Evolutionary conservation across 2,888 invertebrate genomes (phyloP), one percentile per base, ranked within the genome.

Genomic region (Campoplex capitator): DNA sequence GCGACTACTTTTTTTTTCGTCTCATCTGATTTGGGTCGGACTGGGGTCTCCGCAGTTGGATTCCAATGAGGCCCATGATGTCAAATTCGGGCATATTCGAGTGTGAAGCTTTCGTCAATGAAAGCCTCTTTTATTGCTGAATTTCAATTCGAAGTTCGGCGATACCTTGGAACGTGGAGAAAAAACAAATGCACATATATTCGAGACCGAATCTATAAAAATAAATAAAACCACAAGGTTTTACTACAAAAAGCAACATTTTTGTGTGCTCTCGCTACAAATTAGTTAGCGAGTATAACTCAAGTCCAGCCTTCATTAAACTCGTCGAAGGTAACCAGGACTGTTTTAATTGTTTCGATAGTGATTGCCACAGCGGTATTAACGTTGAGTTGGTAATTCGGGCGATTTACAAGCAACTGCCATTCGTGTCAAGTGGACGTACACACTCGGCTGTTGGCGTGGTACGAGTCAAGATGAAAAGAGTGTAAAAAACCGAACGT

Each of bases 291-390:
- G 58, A 58, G 58, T 58, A 23, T 23, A 23, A 58, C 28, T 28
- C 1, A 58, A 58, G 28, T 58, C 3, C 28, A 28, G 58, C 58
- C 58, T 58, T 58, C 58, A 28, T 38, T 38, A 38, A 38, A 11
- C 32, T 42, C 67, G 67, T n/a, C 35, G 42, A 38, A 68, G 67
- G 42, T 42, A 68, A 42, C 67, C n/a, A n/a, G 42, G n/a, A 23
- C 67, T 38, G n/a, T 42, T 68, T 68, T 68, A 68, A 68, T 68
- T 42, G 42, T 68, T 42, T 38, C 67, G 42, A 68, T 68, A 68
- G 67, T 42, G n/a, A 68, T 68, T 42, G 67, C 9, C 38, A n/a
- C 9, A 9, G n/a, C n/a, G 42, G n/a, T 42, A 68, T 32, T 73
- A 38, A 58, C 67, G 67, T 68, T 4, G 42, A 68, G n/a, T 68